Conservation (phyloP, 2,888 invertebrate genomes). For the Trissolcus japonicus region DNA sequence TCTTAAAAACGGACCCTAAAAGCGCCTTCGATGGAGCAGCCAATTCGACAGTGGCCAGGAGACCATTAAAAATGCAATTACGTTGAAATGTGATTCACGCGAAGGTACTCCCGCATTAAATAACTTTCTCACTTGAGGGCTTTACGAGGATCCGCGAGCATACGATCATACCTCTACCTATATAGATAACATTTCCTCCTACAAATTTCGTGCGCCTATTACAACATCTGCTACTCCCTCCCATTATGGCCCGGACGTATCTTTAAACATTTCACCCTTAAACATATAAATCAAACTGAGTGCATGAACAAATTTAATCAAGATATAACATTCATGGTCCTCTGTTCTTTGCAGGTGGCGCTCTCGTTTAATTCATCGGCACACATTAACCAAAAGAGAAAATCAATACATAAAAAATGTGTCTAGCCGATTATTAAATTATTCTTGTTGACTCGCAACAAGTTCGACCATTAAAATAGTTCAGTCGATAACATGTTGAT, state of each 20-base stretch:
- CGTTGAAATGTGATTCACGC: conserved; percentile 67
- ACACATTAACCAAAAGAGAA: neutral
- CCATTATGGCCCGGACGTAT: conserved; percentile 19
- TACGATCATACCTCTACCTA: conserved; percentile 17
- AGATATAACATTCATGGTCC: conserved; percentile 1
- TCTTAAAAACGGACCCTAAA: conserved; percentile 64
- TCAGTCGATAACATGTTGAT: no score
- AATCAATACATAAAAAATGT: no score
- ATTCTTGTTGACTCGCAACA: no score
- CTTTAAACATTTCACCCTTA: conserved; percentile 3
- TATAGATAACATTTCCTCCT: conserved; percentile 19
- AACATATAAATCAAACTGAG: conserved; percentile 2
- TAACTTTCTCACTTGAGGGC: conserved; percentile 52
- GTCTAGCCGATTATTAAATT: no score
- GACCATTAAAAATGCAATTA: conserved; percentile 71
- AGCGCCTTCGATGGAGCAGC: conserved; percentile 63
- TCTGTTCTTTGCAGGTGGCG: no score
- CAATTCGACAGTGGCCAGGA: conserved; percentile 67
- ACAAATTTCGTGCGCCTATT: conserved; percentile 30
- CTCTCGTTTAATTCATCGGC: no score
- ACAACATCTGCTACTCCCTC: conserved; percentile 24
- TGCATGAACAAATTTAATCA: conserved; percentile 3
- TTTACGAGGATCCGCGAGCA: conserved; percentile 43
- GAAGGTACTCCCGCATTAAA: conserved; percentile 54
- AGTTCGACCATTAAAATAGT: no score